These are phyloP conservation scores for Anguilla pacifica DNA, from an alignment of 2,797 vertebrate genomes.

Conservation along the genomic window DNA sequence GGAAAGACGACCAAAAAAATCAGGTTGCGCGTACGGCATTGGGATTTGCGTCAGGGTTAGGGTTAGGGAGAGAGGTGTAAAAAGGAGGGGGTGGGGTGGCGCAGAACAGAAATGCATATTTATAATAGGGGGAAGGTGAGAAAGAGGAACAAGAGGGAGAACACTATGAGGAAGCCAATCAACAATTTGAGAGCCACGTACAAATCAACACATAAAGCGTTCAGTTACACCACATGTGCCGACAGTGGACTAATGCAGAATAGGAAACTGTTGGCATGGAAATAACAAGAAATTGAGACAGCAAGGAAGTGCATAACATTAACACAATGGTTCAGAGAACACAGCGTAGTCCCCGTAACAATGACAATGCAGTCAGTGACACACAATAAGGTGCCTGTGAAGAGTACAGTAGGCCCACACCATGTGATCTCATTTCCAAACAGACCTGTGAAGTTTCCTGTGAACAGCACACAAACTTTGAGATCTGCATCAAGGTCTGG, in stretches of 20 bases:
- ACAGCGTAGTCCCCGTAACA: not conserved
- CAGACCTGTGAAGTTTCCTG: not conserved
- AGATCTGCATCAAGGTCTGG: not conserved
- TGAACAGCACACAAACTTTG: not conserved
- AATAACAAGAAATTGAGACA: not conserved
- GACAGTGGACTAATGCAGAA: slow-evolving; percentile 1
- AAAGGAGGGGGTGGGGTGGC: too few relatives aligned
- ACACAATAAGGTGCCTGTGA: not conserved
- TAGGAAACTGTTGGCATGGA: not conserved
- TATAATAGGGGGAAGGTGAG: not conserved
- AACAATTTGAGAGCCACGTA: not conserved
- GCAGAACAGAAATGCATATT: not conserved
- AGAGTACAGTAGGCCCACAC: not conserved
- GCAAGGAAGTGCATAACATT: not conserved
- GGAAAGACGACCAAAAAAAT: not conserved
- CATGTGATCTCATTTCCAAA: not conserved
- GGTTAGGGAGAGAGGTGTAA: not conserved
- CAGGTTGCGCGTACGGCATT: not conserved
- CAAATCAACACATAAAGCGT: not conserved
- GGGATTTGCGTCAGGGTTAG: too few relatives aligned
- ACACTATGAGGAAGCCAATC: not conserved
- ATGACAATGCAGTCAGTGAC: not conserved
- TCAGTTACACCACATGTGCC: not conserved
- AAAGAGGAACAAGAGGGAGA: not conserved
- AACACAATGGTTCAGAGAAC: not conserved